Conservation (phyloP, 2,113 vertebrate genomes). For the Catharus minimus region DNA sequence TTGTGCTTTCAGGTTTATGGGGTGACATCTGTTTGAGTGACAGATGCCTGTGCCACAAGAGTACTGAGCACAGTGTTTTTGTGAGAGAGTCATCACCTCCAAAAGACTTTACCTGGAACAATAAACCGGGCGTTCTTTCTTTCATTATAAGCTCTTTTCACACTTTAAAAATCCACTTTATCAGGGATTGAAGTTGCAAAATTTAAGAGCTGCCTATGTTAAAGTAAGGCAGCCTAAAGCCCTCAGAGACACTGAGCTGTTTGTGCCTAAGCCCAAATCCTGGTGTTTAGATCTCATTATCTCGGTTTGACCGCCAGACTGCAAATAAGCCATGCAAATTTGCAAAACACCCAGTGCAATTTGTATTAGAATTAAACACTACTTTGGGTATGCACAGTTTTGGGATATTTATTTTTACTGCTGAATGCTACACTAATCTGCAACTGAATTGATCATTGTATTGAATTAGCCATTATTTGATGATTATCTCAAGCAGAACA, state of each 20-base stretch:
- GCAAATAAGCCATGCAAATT: slow-evolving; percentile 3
- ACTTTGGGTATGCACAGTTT: not conserved
- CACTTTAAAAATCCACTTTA: slow-evolving; percentile 19
- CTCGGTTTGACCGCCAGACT: not conserved
- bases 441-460: not conserved
- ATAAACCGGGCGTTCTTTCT: not conserved
- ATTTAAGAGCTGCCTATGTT: not conserved
- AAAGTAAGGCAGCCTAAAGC: not conserved
- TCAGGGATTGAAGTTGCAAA: not conserved
- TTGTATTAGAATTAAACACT: slow-evolving; percentile 5
- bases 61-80: not conserved
- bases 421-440: not conserved
- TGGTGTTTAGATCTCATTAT: slow-evolving; percentile 8
- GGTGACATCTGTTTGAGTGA: slow-evolving; percentile 54
- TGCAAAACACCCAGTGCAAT: not conserved
- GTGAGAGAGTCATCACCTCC: not conserved
- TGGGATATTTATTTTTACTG: not conserved
- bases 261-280: slow-evolving; percentile 5
- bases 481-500: slow-evolving; percentile 20
- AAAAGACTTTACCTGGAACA: slow-evolving; percentile 16
- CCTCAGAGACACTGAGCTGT: not conserved
- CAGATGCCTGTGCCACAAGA: slow-evolving; percentile 25
- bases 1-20: not conserved
- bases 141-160: not conserved
- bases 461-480: slow-evolving; percentile 9